Percentiles rank a stretch among this genome's conserved stretches.
These are phyloP conservation scores for Forficula auricularia DNA, from an alignment of 1,140 invertebrate genomes.

Conservation along the genomic window DNA sequence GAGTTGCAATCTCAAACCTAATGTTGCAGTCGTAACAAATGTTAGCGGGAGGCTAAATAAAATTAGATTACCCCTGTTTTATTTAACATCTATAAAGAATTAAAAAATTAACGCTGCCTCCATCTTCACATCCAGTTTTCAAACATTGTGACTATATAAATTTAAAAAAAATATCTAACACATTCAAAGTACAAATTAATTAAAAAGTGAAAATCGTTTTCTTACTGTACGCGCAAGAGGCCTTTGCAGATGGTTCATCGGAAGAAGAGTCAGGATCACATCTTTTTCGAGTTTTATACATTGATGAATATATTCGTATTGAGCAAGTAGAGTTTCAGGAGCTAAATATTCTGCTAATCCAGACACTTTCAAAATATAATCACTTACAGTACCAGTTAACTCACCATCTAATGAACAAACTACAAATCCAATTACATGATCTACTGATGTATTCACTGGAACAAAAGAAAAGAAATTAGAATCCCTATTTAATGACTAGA, in stretches of 20 bases:
- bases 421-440: conserved; percentile 75
- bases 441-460: conserved; percentile 65
- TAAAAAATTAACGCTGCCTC: no score
- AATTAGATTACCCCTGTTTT: no score
- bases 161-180: no score
- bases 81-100: no score
- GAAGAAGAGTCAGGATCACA: conserved; percentile 57
- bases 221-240: conserved; percentile 51
- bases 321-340: conserved; percentile 45
- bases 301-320: conserved; percentile 85
- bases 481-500: no score
- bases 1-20: no score
- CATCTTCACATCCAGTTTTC: no score
- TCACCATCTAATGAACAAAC: conserved; percentile 61
- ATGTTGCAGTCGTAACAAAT: no score
- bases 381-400: conserved; percentile 41
- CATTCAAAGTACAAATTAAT: no score
- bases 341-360: conserved; percentile 65
- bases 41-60: no score
- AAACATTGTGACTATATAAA: no score
- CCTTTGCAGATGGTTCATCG: conserved; percentile 40
- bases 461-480: conserved; percentile 18
- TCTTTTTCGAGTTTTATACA: conserved; percentile 87
- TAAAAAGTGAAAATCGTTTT: no score
- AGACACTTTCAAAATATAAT: conserved; percentile 57